Conservation (phyloP, 2,888 invertebrate species). For the Phengaris alcon region DNA sequence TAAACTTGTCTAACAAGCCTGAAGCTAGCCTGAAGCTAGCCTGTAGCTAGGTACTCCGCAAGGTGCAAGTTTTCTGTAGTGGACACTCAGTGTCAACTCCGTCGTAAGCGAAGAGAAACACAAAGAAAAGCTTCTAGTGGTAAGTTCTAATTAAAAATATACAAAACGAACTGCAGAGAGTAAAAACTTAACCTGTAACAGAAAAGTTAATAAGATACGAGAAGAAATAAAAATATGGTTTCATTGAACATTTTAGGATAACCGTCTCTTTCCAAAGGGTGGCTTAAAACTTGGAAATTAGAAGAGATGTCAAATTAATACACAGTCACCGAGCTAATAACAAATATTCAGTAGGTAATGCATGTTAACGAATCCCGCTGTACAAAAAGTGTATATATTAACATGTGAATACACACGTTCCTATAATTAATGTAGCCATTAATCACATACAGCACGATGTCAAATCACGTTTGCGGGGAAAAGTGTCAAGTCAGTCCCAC, state of each 20-base stretch:
- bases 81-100: not conserved
- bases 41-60: not conserved
- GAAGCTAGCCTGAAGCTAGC: no score
- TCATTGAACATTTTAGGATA: no score
- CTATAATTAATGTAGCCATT: not conserved
- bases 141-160: not conserved
- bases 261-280: no score
- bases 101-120: not conserved
- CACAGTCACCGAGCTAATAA: not conserved
- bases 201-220: no score
- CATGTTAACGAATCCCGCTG: not conserved
- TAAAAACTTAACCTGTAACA: not conserved
- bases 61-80: constrained; percentile 7
- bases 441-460: constrained; percentile 14
- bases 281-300: no score
- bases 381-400: not conserved
- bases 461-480: not conserved
- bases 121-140: not conserved
- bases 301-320: not conserved
- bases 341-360: not conserved
- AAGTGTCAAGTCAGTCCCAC: constrained; percentile 2
- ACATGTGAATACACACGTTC: not conserved
- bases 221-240: no score
- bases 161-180: not conserved
- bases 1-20: constrained; percentile 12